These are phyloP conservation scores for Colostygia pectinataria DNA, from an alignment of 2,888 invertebrate species.

Conservation along the genomic window DNA sequence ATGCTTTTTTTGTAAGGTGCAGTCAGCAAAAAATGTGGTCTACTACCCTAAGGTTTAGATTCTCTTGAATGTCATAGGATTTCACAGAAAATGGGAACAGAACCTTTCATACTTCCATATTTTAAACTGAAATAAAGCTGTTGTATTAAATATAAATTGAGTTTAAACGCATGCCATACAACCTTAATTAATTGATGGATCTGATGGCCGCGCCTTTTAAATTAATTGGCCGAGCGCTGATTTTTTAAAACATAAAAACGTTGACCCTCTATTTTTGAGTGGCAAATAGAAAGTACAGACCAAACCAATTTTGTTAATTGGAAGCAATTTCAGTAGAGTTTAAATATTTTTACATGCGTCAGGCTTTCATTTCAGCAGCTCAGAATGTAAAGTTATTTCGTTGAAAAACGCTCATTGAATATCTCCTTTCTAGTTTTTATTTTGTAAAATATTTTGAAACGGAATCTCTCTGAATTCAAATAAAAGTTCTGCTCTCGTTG, in stretches of 20 bases:
- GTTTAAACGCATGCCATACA: conserved; percentile 5
- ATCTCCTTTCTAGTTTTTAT: conserved; percentile 1
- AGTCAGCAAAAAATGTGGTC: too few relatives aligned
- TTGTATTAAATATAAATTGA: conserved; percentile 9
- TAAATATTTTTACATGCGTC: conserved; percentile 8
- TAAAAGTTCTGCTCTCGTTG: too few relatives aligned
- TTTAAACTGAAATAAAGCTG: background rate
- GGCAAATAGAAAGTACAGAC: conserved; percentile 14
- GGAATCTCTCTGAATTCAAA: too few relatives aligned
- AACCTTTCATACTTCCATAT: too few relatives aligned
- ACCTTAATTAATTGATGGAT: conserved; percentile 12
- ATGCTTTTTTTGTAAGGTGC: too few relatives aligned
- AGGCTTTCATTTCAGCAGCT: conserved; percentile 1
- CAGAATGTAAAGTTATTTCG: background rate
- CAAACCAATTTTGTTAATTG: conserved; percentile 21
- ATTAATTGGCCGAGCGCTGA: conserved; percentile 10
- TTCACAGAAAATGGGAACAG: too few relatives aligned
- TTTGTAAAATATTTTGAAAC: too few relatives aligned
- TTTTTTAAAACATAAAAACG: conserved; percentile 13
- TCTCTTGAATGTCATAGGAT: too few relatives aligned
- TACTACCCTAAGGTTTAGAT: too few relatives aligned
- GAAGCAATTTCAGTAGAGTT: conserved; percentile 6
- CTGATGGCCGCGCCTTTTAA: conserved; percentile 14
- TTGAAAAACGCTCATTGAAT: background rate
- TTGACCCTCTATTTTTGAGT: conserved; percentile 10